Base-by-base conservation (phyloP, 37 sponge, comb jelly and placozoan species). In the Cliona cf. orientalis region DNA sequence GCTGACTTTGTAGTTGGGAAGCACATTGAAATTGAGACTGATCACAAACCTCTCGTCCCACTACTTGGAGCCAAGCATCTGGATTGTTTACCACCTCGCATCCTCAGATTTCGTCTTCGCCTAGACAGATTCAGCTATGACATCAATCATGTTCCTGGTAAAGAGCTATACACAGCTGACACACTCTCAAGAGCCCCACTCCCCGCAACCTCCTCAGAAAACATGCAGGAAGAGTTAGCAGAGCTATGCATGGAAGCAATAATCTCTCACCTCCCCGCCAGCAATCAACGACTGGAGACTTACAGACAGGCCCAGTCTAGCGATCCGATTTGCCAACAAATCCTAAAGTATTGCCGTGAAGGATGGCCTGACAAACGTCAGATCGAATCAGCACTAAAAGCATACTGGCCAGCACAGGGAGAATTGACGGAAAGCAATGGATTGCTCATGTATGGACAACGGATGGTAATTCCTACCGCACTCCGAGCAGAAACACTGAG, bases 21-120 rank as follows among this genome's bases (percentile, higher is more conserved):
- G n/a, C 17, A 29, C 66, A 74, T 80, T 56, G 76, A 79, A 22
- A 32, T 78, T 9, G 12, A 84, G 19, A 90, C 91, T 1, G 85
- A 79, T 62, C 82, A 87, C 70, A 87, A 87, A 46, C 88, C 82
- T 12, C 76, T 87, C 21, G 88, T 80, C 5, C 76, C 88, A n/a
- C n/a, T n/a, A n/a, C n/a, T n/a, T n/a, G 49, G 69, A 28, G 43
- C 42, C 29, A 74, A 33, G 35, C 21, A 68, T 42, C 60, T 87
- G 17, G 76, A 87, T 44, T 19, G 12, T 23, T 55, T 86, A 23
- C 86, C 86, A 78, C 73, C 86, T 31, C 9, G 76, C 31, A 41
- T 84, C 42, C 66, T 75, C 19, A 38, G 84, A 9, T 84, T 75
- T 72, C 63, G 84, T 14, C 70, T 84, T 19, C 61, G 76, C 23